Evolutionary conservation across 2,113 vertebrate genomes (phyloP).

Genomic region (Chlorodrepanis virens): DNA sequence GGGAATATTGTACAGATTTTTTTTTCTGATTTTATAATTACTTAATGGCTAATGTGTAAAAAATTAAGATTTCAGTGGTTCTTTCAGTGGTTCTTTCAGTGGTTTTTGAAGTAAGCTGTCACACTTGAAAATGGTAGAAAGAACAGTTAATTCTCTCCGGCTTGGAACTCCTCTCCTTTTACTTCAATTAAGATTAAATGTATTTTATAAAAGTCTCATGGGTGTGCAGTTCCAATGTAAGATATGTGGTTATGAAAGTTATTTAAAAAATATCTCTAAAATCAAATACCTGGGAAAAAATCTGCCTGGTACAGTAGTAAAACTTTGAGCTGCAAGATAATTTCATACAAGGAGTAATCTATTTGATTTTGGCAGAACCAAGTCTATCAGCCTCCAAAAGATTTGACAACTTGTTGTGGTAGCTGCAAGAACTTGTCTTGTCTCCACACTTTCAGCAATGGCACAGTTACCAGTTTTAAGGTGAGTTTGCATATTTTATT

Average conservation of each 20-base stretch:
- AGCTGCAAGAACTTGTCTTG: constrained; percentile 92
- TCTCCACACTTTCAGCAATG: constrained; percentile 83
- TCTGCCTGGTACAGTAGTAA: neutral
- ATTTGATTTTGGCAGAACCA: constrained; percentile 82
- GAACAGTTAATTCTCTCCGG: neutral
- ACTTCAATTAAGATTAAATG: neutral
- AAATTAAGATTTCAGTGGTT: neutral
- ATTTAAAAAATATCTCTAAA: neutral
- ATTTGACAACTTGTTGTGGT: constrained; percentile 88
- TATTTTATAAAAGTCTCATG: neutral
- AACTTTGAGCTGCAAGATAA: neutral
- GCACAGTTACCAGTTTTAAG: constrained; percentile 81
- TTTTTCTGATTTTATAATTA: neutral
- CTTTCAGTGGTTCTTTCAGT: neutral
- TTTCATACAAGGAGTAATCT: neutral
- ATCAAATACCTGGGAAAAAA: neutral
- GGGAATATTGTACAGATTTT: neutral
- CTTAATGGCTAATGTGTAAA: neutral
- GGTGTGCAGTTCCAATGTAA: neutral
- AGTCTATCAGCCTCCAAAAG: constrained; percentile 87
- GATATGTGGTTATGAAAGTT: neutral
- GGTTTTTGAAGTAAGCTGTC: neutral
- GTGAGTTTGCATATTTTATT: constrained; percentile 54
- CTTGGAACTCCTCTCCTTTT: neutral
- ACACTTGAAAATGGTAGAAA: neutral